phyloP scores from a whole-genome alignment of 2,888 invertebrate genomes.

The Apotomis turbidana region DNA sequence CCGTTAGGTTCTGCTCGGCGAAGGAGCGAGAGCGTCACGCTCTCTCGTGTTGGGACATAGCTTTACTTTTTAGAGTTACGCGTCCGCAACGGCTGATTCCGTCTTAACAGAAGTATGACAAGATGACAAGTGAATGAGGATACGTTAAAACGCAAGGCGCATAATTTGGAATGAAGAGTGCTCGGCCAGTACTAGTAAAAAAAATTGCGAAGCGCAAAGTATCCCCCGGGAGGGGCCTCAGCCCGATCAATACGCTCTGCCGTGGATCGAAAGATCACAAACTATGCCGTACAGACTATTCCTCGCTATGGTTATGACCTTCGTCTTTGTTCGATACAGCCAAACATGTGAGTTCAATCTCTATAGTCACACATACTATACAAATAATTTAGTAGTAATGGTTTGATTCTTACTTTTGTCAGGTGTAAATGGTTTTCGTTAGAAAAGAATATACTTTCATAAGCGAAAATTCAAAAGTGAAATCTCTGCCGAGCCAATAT shows the following conservation, averaged over 20 bases:
- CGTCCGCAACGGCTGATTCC: slow-evolving; percentile 41
- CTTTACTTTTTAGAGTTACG: slow-evolving; percentile 2
- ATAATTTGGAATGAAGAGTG: slow-evolving; percentile 51
- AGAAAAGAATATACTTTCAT: too few species aligned
- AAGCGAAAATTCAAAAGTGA: too few species aligned
- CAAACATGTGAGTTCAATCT: too few species aligned
- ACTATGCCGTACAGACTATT: not conserved
- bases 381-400: too few species aligned
- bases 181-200: slow-evolving; percentile 46
- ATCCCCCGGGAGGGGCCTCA: slow-evolving; percentile 26
- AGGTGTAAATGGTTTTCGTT: too few species aligned
- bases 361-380: too few species aligned
- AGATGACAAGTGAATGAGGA: slow-evolving; percentile 70
- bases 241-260: slow-evolving; percentile 10
- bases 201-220: slow-evolving; percentile 59
- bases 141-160: slow-evolving; percentile 63
- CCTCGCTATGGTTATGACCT: not conserved
- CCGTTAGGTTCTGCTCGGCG: slow-evolving; percentile 54
- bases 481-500: not conserved
- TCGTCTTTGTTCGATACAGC: too few species aligned
- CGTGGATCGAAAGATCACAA: not conserved
- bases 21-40: slow-evolving; percentile 38
- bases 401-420: too few species aligned
- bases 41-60: slow-evolving; percentile 17
- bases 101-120: slow-evolving; percentile 50